Evolutionary conservation across 2,113 vertebrate species (phyloP).

Genomic region (Proterorhinus semilunaris): DNA sequence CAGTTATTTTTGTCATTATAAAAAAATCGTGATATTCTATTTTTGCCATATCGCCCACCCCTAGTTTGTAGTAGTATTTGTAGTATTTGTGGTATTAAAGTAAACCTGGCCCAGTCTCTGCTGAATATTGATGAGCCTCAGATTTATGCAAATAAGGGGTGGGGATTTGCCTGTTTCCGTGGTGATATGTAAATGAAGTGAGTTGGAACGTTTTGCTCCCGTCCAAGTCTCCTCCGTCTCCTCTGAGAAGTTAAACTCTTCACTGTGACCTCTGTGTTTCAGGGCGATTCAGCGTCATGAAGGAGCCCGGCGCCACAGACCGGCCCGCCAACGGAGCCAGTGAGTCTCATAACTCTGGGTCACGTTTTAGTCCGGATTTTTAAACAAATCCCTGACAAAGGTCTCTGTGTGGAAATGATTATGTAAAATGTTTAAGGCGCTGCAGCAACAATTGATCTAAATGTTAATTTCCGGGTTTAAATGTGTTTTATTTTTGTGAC

Average conservation of each 20-base stretch:
- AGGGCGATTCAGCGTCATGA: background rate
- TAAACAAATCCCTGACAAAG: no score
- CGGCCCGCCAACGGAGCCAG: background rate
- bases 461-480: no score
- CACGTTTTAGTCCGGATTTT: no score
- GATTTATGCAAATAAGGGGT: background rate
- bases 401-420: no score
- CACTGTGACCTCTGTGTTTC: background rate
- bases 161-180: background rate
- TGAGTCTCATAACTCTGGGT: background rate
- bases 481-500: no score
- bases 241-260: background rate
- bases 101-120: background rate
- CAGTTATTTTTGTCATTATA: no score
- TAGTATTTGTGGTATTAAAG: no score
- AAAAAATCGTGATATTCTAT: no score
- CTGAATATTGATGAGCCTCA: background rate
- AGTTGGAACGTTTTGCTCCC: background rate
- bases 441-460: no score
- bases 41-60: no score
- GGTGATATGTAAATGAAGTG: background rate
- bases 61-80: no score
- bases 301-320: background rate
- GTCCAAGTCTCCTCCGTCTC: background rate
- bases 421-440: no score